Percentiles rank a stretch among this genome's conserved stretches.
phyloP scores from a whole-genome alignment of 2,797 vertebrate species.

The Lithobates sylvaticus region DNA sequence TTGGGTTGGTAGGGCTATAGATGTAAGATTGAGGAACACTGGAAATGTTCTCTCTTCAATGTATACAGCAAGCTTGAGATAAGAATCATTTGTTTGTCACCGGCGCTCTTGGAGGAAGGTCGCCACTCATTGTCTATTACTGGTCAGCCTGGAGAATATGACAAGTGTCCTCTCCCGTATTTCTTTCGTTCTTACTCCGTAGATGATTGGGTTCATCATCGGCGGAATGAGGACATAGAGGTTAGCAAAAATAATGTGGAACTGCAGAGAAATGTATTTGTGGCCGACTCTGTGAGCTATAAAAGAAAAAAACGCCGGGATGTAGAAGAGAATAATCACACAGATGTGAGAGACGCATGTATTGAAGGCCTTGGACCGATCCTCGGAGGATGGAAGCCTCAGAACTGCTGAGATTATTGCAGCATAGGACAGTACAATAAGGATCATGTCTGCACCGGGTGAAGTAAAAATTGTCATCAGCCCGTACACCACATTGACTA shows the following conservation, averaged over 20 bases:
- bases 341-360: constrained; percentile 30
- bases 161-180: neutral
- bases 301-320: constrained; percentile 32
- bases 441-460: neutral
- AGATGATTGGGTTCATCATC: constrained; percentile 41
- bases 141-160: neutral
- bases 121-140: neutral
- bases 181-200: constrained; percentile 12
- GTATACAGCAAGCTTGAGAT: no score
- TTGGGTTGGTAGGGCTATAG: no score
- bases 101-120: no score
- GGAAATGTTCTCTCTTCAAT: no score
- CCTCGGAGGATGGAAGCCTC: constrained; percentile 14
- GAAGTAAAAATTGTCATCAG: neutral
- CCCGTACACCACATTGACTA: constrained; percentile 26
- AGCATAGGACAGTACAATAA: neutral
- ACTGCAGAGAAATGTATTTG: neutral
- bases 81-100: no score
- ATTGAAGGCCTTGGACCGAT: constrained; percentile 34
- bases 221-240: constrained; percentile 33
- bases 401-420: constrained; percentile 14
- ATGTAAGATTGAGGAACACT: no score
- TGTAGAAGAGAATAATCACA: constrained; percentile 34
- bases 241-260: constrained; percentile 33
- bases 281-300: constrained; percentile 32